Percentiles rank a stretch among this genome's conserved stretches.
Evolutionary conservation across 2,888 invertebrate species (phyloP).

Genomic region (Neoitamus cyanurus): DNA sequence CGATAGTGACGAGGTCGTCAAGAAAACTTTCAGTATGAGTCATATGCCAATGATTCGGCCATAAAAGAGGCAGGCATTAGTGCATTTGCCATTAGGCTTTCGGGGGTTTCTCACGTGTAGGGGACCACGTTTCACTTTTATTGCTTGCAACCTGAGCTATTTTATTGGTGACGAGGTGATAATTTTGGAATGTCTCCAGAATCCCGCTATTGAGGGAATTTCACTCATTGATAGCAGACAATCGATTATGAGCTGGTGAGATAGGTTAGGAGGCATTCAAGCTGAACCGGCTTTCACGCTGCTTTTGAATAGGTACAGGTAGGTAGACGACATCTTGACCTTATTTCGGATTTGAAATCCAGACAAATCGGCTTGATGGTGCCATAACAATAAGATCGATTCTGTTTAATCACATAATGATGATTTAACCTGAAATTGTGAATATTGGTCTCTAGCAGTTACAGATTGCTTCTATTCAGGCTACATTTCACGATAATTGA

Average conservation of each 20-base stretch:
- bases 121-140: conserved; percentile 2
- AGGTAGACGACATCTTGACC: neutral
- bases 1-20: neutral
- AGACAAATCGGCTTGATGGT: neutral
- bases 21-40: neutral
- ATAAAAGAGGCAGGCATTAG: neutral
- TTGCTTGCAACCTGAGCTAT: neutral
- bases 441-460: neutral
- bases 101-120: neutral
- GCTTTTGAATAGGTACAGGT: neutral
- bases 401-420: neutral
- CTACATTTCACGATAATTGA: too few species aligned
- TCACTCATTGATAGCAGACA: neutral
- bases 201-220: conserved; percentile 2
- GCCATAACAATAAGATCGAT: neutral
- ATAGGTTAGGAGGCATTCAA: neutral
- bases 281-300: neutral
- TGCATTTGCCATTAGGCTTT: neutral
- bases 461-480: too few species aligned
- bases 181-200: neutral
- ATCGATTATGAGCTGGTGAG: neutral
- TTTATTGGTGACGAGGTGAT: neutral
- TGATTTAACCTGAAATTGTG: neutral
- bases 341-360: neutral
- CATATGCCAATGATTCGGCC: neutral